Evolutionary conservation across 2,113 vertebrate genomes (phyloP), one percentile per base, ranked within the genome.

Genomic region (Rhinoderma darwinii): DNA sequence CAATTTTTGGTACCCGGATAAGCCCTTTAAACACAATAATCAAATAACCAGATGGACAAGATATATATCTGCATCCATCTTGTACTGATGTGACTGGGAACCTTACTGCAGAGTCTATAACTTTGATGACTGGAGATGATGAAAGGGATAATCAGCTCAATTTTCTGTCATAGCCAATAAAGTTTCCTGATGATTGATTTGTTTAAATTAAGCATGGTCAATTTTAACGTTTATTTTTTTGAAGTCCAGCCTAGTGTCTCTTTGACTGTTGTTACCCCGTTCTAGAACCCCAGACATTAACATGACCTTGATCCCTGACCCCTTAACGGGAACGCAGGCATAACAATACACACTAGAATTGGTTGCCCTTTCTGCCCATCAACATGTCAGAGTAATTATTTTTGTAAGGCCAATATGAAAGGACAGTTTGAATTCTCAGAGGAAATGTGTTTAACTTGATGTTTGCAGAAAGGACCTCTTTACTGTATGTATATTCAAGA

Each of bases 381-480:
- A 80, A 17, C 68, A 43, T 56, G 84, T 68, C 84, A 86, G 61
- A 35, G n/a, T 50, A 37, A 27, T 51, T 86, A 68, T 79, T 79
- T 43, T 35, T 37, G 11, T 78, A 85, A 61, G 10, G 82, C 9
- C 30, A 2, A 74, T 61, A 75, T 76, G 56, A 86, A 79, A 86
- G 27, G 75, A 79, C 75, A 86, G 59, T 50, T 79, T 51, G 39
- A 79, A 86, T 70, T 81, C 61, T 51, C 61, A 70, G n/a, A 59
- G 76, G 85, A 70, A 59, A 86, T 72, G 30, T 73, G n/a, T 73
- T 81, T 81, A 86, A 82, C 37, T 73, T 74, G 78, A 44, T 63
- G 85, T 82, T 73, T 87, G 78, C 77, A 82, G 78, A 87, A 82
- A 59, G 85, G 41, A 73, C 76, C 66, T 87, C 85, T 87, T 82